Conservation (phyloP, 2,888 invertebrate species). For the Diarsia mendica region DNA sequence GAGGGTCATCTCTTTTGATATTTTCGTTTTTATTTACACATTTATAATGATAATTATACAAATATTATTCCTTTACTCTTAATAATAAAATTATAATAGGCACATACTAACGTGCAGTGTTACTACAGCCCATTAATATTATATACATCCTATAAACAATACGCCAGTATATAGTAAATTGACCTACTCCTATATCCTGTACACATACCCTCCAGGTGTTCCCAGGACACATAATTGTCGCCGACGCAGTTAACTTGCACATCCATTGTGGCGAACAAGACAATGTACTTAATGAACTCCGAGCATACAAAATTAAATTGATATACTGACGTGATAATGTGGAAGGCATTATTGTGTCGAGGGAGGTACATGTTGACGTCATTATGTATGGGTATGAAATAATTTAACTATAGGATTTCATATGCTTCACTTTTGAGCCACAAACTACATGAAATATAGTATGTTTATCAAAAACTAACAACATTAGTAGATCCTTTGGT, state of each 20-base stretch:
- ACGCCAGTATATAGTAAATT: constrained; percentile 8
- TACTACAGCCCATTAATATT: not conserved
- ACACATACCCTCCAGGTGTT: constrained; percentile 37
- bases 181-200: constrained; percentile 18
- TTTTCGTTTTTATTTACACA: not conserved
- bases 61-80: not conserved
- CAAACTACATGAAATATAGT: not conserved
- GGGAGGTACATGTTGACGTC: constrained; percentile 1
- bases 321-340: constrained; percentile 57
- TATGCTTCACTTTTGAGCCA: not conserved
- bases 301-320: constrained; percentile 59
- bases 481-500: not conserved
- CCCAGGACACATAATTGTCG: constrained; percentile 57
- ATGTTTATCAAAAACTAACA: not conserved
- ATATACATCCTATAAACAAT: not conserved
- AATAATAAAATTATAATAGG: no score
- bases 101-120: no score
- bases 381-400: constrained; percentile 2
- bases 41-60: not conserved
- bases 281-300: constrained; percentile 67
- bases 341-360: constrained; percentile 22
- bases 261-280: constrained; percentile 67
- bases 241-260: constrained; percentile 61
- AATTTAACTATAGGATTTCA: not conserved
- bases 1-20: not conserved